These are phyloP conservation scores for Zaprionus obscuricornis DNA, from an alignment of 2,888 invertebrate genomes.

Conservation along the genomic window DNA sequence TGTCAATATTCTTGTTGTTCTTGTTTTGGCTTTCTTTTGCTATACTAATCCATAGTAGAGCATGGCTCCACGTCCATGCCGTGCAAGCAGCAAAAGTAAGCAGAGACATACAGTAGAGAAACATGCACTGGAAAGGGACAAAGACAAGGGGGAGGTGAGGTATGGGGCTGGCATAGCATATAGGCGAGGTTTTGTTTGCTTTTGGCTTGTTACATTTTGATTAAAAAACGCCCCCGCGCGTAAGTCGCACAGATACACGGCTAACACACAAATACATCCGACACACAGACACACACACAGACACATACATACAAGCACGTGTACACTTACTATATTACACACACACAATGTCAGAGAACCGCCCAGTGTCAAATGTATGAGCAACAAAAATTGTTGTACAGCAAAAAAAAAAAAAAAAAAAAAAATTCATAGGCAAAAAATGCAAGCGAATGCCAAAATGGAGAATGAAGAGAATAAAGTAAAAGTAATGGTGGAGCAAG, in stretches of 20 bases:
- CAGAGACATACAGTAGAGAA: too few species aligned
- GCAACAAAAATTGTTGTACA: constrained; percentile 43
- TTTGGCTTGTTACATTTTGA: constrained; percentile 78
- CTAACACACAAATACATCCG: constrained; percentile 31
- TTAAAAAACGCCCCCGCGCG: constrained; percentile 78
- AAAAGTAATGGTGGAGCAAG: constrained; percentile 34
- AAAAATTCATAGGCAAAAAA: too few species aligned
- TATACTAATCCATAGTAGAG: constrained; percentile 74
- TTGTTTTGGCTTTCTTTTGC: constrained; percentile 62
- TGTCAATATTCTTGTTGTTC: constrained; percentile 29
- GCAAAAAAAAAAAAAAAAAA: constrained; percentile 23
- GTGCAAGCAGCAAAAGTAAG: constrained; percentile 20
- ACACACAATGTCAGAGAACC: constrained; percentile 11
- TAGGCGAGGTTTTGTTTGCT: constrained; percentile 70
- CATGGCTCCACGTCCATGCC: constrained; percentile 38
- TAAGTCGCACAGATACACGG: constrained; percentile 58
- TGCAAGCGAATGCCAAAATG: background rate
- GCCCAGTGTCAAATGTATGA: constrained; percentile 48
- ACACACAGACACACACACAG: constrained; percentile 6
- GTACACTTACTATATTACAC: constrained; percentile 1
- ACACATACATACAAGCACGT: background rate
- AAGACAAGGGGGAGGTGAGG: background rate
- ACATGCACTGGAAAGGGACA: too few species aligned
- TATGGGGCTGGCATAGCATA: constrained; percentile 7
- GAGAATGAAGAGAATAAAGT: too few species aligned